Conservation (phyloP, 2,888 invertebrate genomes). For the Tenthredo scrophulariae region DNA sequence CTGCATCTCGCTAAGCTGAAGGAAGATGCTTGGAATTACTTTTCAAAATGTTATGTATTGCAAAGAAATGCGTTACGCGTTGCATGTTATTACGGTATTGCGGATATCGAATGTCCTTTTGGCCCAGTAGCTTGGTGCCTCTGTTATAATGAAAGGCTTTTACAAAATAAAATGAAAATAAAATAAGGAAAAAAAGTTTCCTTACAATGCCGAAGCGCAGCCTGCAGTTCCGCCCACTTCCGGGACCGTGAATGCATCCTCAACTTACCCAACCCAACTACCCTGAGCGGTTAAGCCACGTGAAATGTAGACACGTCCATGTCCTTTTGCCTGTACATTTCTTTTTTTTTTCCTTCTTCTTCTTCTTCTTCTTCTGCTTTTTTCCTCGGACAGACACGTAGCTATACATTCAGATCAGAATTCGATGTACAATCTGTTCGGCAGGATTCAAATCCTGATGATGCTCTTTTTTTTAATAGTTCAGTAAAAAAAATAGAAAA, state of each 20-base stretch:
- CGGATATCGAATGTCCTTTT: constrained; percentile 78
- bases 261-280: constrained; percentile 75
- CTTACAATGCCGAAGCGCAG: constrained; percentile 73
- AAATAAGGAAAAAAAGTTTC: constrained; percentile 66
- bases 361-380: constrained; percentile 29
- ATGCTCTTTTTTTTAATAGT: background rate
- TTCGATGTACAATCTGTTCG: background rate
- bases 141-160: constrained; percentile 63
- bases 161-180: constrained; percentile 59
- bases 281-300: constrained; percentile 74
- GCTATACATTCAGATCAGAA: background rate
- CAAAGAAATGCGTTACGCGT: constrained; percentile 46
- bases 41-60: constrained; percentile 10
- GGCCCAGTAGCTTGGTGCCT: constrained; percentile 61
- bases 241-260: constrained; percentile 76
- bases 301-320: constrained; percentile 69
- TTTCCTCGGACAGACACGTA: constrained; percentile 50
- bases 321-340: constrained; percentile 66
- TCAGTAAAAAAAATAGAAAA: background rate
- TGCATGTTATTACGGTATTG: constrained; percentile 74
- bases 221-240: constrained; percentile 78
- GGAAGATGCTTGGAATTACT: constrained; percentile 37
- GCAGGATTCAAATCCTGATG: background rate
- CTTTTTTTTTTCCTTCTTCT: constrained; percentile 47
- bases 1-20: constrained; percentile 1